These are phyloP conservation scores for Opisthograptis luteolata DNA, from an alignment of 2,888 invertebrate genomes.

Conservation along the genomic window DNA sequence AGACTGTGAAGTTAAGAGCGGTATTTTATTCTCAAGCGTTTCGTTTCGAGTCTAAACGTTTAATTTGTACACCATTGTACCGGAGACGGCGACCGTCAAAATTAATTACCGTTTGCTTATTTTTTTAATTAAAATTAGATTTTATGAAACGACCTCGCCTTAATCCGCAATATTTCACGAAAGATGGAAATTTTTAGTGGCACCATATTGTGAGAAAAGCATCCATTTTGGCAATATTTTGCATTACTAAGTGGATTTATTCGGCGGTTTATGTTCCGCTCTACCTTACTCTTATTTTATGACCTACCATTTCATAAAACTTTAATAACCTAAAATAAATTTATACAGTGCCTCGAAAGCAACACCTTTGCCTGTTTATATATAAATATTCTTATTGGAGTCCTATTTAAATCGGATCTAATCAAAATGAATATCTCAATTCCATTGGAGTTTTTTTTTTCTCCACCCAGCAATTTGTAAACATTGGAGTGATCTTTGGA, in stretches of 20 bases:
- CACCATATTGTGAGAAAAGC: conserved; percentile 80
- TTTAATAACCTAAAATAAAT: conserved; percentile 46
- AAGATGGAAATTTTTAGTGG: conserved; percentile 80
- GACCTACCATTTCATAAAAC: conserved; percentile 44
- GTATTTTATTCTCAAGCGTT: conserved; percentile 54
- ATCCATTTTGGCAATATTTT: conserved; percentile 75
- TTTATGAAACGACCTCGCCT: conserved; percentile 69
- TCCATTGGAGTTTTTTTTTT: conserved; percentile 58
- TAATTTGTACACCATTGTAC: conserved; percentile 73
- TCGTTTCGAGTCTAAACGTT: conserved; percentile 54
- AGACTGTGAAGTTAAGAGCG: conserved; percentile 48
- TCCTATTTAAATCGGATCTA: conserved; percentile 56
- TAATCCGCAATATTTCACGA: conserved; percentile 80
- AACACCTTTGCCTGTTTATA: conserved; percentile 26
- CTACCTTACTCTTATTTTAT: conserved; percentile 58
- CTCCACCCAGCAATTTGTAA: conserved; percentile 71
- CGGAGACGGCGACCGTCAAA: conserved; percentile 57
- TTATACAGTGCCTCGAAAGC: conserved; percentile 41
- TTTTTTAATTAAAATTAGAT: conserved; percentile 82
- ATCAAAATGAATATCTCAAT: conserved; percentile 66
- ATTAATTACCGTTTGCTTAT: conserved; percentile 79
- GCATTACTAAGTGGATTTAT: conserved; percentile 74
- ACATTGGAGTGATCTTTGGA: conserved; percentile 70
- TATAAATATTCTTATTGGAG: conserved; percentile 40
- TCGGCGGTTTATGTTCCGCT: conserved; percentile 69